Evolutionary conservation across 2,888 invertebrate genomes (phyloP).

Genomic region (Cyclophora punctaria): DNA sequence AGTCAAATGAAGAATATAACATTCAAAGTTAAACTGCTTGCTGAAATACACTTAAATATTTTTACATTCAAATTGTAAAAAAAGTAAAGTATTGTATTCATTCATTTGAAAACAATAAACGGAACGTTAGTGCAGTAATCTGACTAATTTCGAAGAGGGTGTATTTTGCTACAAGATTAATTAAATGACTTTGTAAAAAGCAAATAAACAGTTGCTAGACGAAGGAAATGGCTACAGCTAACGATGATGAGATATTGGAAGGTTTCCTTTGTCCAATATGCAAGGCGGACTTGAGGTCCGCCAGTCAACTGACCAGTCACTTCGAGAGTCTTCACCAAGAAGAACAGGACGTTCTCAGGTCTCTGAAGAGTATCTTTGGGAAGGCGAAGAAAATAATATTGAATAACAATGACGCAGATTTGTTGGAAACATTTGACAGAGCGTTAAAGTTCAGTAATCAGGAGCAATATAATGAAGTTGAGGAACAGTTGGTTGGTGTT

Average conservation of each 20-base stretch:
- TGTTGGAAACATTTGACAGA: constrained; percentile 74
- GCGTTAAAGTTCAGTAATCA: constrained; percentile 61
- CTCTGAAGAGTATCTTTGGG: constrained; percentile 88
- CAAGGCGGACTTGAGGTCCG: constrained; percentile 90
- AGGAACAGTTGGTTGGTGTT: constrained; percentile 78
- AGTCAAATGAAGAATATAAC: too few relatives aligned
- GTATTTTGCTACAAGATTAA: background rate
- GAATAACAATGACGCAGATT: constrained; percentile 71
- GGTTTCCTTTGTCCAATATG: constrained; percentile 98
- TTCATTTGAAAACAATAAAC: too few relatives aligned
- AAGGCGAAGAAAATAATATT: constrained; percentile 85
- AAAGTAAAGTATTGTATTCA: too few relatives aligned
- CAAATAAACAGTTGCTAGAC: background rate
- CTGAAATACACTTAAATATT: too few relatives aligned
- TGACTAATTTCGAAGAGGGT: background rate
- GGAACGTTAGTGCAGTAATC: background rate
- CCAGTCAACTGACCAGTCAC: constrained; percentile 87
- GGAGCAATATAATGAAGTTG: constrained; percentile 47
- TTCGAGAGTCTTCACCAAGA: constrained; percentile 93
- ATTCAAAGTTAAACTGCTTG: too few relatives aligned
- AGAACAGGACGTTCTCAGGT: constrained; percentile 87
- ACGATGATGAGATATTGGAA: constrained; percentile 82
- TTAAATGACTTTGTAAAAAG: background rate
- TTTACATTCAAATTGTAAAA: too few relatives aligned
- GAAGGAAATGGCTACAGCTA: constrained; percentile 51